phyloP scores from a whole-genome alignment of 2,888 invertebrate species.

The Tanytarsus gracilentus region DNA sequence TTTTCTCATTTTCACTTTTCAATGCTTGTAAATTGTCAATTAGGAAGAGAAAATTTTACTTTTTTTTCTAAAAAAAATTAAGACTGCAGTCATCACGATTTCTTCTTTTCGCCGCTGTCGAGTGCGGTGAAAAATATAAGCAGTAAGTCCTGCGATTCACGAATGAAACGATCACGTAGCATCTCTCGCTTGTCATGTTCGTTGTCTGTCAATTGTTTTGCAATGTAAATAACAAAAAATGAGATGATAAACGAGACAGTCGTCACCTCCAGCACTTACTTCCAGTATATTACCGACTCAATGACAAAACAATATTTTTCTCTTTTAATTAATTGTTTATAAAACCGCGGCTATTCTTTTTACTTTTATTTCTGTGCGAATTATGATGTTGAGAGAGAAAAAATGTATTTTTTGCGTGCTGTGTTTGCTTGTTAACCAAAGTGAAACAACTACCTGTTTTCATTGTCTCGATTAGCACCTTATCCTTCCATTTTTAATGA shows the following conservation, averaged over 20 bases:
- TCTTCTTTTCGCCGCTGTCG: not conserved
- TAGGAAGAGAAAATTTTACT: conserved; percentile 13
- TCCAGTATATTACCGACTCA: too few relatives aligned
- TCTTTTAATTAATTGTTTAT: not conserved
- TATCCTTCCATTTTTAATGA: not conserved
- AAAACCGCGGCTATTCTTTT: too few relatives aligned
- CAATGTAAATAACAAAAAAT: not conserved
- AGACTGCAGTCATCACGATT: conserved; percentile 14
- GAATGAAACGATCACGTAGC: conserved; percentile 21
- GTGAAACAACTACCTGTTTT: too few relatives aligned
- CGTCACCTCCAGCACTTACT: conserved; percentile 23
- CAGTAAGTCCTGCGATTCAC: not conserved
- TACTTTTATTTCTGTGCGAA: too few relatives aligned
- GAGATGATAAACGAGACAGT: conserved; percentile 2
- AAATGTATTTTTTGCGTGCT: too few relatives aligned
- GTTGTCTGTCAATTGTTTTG: conserved; percentile 1
- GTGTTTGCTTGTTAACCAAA: too few relatives aligned
- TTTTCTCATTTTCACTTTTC: not conserved
- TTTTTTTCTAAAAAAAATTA: conserved; percentile 8
- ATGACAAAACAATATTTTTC: not conserved
- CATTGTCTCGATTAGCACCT: not conserved
- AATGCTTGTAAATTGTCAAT: conserved; percentile 25
- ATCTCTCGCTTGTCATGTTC: conserved; percentile 20
- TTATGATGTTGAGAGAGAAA: too few relatives aligned
- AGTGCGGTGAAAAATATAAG: not conserved